Base-by-base conservation (phyloP, 2,888 invertebrate species). In the Lacanobia oleracea region DNA sequence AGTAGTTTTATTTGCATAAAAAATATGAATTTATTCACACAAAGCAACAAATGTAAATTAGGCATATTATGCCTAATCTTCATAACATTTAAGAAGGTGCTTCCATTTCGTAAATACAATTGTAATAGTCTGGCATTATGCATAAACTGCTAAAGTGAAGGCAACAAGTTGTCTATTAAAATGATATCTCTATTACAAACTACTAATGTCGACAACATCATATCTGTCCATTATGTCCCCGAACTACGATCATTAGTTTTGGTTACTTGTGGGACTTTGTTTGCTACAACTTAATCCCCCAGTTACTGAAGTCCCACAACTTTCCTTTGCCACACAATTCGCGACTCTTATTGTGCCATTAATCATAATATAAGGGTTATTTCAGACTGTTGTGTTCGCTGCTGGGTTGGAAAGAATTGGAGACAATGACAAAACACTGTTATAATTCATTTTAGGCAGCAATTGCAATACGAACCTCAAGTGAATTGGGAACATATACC, bases 171-270 rank as follows among this genome's bases (percentile, higher is more conserved):
- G 78, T 62, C 43, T 40, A 40, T 72, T 48, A 59, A 48, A 53
- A 72, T 65, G 12, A 72, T 65, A 62, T 65, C 50, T 53, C 59
- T 78, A 40, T 51, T 51, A 65, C 65, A 53, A 65, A 65, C 51
- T 40, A 51, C 60, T 48, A 65, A 62, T 79, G 67, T 80, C 59
- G n/a, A 50, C 79, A 64, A 60, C 73, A 65, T 74, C 40, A 48
- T 60, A 65, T 60, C 53, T 53, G 61, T 56, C 61, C 27, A 72
- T 62, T 65, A 56, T 8, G 40, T 67, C 43, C 67, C 14, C 57
- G 56, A 80, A 60, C 54, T 64, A 61, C 23, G 67, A 64, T 80
- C 54, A 77, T 77, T 64, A 77, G 60, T 79, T 75, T 61, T 80
- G 75, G 64, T 80, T 75, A 77, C 75, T 80, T 60, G 75, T 61